Evolutionary conservation across 2,888 invertebrate genomes (phyloP).

Genomic region (Mechanitis mazaeus): DNA sequence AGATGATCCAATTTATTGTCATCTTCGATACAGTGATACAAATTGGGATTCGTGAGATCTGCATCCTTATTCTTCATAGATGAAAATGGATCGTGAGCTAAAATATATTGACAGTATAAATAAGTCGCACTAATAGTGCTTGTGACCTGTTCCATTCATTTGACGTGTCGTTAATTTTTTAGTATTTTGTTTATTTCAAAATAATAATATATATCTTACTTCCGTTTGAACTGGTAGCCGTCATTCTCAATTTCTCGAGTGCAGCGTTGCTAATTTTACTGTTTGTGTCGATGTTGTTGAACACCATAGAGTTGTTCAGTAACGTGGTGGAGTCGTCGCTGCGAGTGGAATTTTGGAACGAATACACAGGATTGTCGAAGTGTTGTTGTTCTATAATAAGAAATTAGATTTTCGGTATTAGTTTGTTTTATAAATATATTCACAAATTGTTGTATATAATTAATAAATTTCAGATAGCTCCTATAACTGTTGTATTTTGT

Average conservation of each 20-base stretch:
- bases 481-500: too few species aligned
- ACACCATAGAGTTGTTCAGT: conserved; percentile 75
- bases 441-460: too few species aligned
- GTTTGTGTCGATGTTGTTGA: conserved; percentile 74
- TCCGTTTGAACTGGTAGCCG: conserved; percentile 68
- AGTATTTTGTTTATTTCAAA: too few species aligned
- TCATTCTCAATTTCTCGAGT: conserved; percentile 75
- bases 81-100: conserved; percentile 80
- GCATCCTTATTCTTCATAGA: conserved; percentile 89
- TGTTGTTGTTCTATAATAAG: conserved; percentile 82
- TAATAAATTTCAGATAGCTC: too few species aligned
- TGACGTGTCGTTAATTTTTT: too few species aligned
- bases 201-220: conserved; percentile 42
- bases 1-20: conserved; percentile 87
- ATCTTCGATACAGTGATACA: conserved; percentile 89
- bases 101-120: conserved; percentile 9
- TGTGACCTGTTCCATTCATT: too few species aligned
- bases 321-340: conserved; percentile 75
- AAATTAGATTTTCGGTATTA: not conserved
- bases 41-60: conserved; percentile 89
- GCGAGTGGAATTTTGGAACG: conserved; percentile 78
- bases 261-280: conserved; percentile 77
- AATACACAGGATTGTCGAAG: conserved; percentile 95
- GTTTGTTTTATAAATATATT: too few species aligned
- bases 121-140: too few species aligned